These are phyloP conservation scores for Drosophila atroscutellata DNA, from an alignment of 2,888 invertebrate species.

Conservation along the genomic window DNA sequence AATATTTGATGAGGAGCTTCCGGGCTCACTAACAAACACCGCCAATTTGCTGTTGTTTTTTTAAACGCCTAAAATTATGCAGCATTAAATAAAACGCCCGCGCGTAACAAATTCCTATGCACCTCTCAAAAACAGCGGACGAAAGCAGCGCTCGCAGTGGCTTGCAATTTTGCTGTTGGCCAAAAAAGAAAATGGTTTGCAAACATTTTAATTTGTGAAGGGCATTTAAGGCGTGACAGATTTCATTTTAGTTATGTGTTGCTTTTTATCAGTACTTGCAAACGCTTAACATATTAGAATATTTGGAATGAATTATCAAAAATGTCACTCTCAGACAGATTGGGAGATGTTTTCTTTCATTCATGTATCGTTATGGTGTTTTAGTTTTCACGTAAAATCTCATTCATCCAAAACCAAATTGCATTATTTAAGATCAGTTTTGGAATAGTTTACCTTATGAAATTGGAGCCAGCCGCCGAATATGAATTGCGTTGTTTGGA, in stretches of 20 bases:
- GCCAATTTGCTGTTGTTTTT: slow-evolving; percentile 67
- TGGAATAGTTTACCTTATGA: background rate
- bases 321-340: too few species aligned
- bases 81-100: slow-evolving; percentile 62
- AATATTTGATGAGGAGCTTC: slow-evolving; percentile 77
- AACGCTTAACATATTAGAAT: background rate
- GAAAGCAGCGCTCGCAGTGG: slow-evolving; percentile 35
- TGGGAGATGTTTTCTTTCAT: too few species aligned
- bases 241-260: slow-evolving; percentile 31
- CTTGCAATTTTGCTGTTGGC: slow-evolving; percentile 29
- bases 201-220: slow-evolving; percentile 32
- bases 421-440: background rate
- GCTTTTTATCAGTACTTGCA: slow-evolving; percentile 18
- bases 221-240: slow-evolving; percentile 25
- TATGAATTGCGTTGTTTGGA: slow-evolving; percentile 33
- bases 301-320: background rate
- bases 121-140: slow-evolving; percentile 49
- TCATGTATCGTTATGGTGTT: too few species aligned
- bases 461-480: slow-evolving; percentile 22
- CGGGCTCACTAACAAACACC: slow-evolving; percentile 61
- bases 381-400: background rate
- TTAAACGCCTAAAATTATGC: slow-evolving; percentile 78
- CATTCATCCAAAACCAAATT: background rate
- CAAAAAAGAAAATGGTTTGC: slow-evolving; percentile 11
- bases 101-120: slow-evolving; percentile 34